Conservation (phyloP, 2,797 vertebrate genomes). For the Salarias fasciatus region DNA sequence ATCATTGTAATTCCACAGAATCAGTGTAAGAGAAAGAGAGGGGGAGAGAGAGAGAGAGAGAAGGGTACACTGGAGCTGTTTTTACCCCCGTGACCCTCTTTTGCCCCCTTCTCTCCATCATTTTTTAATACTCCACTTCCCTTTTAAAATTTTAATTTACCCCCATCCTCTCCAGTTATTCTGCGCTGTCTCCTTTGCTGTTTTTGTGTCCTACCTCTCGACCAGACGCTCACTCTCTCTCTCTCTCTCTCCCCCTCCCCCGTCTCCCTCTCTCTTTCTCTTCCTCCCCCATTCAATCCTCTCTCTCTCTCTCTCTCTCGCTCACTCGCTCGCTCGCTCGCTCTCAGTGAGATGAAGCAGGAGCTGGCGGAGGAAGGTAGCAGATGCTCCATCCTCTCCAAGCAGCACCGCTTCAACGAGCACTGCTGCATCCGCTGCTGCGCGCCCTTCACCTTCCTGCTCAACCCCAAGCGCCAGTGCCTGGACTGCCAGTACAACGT, state of each 20-base stretch:
- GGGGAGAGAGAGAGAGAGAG: background rate
- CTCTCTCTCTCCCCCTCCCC: constrained; percentile 11
- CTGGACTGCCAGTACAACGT: constrained; percentile 90
- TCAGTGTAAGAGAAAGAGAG: constrained; percentile 24
- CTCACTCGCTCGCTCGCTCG: constrained; percentile 65
- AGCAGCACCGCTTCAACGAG: constrained; percentile 90
- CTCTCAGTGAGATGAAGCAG: constrained; percentile 93
- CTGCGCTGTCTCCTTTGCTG: constrained; percentile 47
- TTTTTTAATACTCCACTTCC: constrained; percentile 27
- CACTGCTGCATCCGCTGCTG: constrained; percentile 97
- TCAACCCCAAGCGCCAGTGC: constrained; percentile 90
- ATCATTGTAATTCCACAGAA: constrained; percentile 67
- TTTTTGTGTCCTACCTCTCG: constrained; percentile 55
- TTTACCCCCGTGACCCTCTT: constrained; percentile 32
- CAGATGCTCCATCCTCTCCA: constrained; percentile 91
- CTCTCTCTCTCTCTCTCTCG: background rate
- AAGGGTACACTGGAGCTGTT: constrained; percentile 13
- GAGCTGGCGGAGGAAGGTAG: constrained; percentile 92
- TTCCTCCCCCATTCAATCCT: constrained; percentile 19
- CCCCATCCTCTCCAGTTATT: constrained; percentile 67
- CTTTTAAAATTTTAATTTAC: constrained; percentile 67
- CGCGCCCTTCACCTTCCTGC: constrained; percentile 91
- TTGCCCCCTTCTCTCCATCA: constrained; percentile 4
- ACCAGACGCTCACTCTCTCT: constrained; percentile 62
- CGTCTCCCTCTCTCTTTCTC: constrained; percentile 18